Percentiles rank a stretch among this genome's conserved stretches.
These are phyloP conservation scores for Sinocyclocheilus anshuiensis DNA, from an alignment of 2,113 vertebrate species.

Conservation along the genomic window DNA sequence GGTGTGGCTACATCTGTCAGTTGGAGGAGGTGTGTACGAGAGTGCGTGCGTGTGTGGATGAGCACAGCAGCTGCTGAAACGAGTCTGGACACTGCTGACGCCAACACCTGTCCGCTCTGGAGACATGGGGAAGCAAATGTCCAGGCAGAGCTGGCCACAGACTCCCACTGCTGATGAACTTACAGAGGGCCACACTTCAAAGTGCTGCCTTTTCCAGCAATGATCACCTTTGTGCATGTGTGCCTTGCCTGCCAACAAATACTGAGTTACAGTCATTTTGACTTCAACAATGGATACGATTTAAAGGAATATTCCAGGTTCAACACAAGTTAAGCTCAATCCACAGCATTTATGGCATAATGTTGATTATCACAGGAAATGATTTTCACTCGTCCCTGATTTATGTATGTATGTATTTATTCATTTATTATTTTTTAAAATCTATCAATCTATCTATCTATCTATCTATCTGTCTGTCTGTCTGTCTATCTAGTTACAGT, in stretches of 20 bases:
- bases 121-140: slow-evolving; percentile 78
- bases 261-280: not conserved
- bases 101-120: slow-evolving; percentile 79
- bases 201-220: slow-evolving; percentile 25
- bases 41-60: slow-evolving; percentile 42
- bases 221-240: slow-evolving; percentile 34
- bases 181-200: slow-evolving; percentile 37
- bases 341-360: not conserved
- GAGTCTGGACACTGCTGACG: slow-evolving; percentile 76
- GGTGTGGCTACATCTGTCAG: slow-evolving; percentile 78
- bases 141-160: slow-evolving; percentile 59
- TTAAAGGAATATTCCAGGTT: not conserved
- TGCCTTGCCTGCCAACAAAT: slow-evolving; percentile 29
- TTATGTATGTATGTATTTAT: too few species aligned
- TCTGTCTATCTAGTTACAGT: too few species aligned
- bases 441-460: too few species aligned
- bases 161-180: slow-evolving; percentile 52
- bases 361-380: too few species aligned
- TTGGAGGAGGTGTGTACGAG: slow-evolving; percentile 50
- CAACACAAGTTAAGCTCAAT: not conserved
- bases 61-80: slow-evolving; percentile 74
- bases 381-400: too few species aligned
- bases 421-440: too few species aligned
- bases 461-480: too few species aligned
- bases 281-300: not conserved